These are phyloP conservation scores for Zoanthus gigantus DNA, from an alignment of 92 coral and sea anemone species.

Conservation along the genomic window DNA sequence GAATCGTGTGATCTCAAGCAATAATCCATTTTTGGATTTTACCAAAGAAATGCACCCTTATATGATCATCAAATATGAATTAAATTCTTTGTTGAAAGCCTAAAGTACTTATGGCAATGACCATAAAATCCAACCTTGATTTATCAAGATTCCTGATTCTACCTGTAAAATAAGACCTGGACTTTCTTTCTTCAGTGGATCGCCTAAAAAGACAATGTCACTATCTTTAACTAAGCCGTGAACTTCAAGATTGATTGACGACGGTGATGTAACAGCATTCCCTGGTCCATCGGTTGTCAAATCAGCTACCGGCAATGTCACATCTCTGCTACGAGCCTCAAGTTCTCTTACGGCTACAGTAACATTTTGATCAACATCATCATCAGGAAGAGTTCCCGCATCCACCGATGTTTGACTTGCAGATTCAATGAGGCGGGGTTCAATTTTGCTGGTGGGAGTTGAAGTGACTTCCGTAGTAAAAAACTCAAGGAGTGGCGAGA, in stretches of 20 bases:
- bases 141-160: neutral
- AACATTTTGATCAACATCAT: constrained; percentile 1
- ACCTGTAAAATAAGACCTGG: constrained; percentile 93
- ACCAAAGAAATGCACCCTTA: too few relatives aligned
- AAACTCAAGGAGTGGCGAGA: constrained; percentile 88
- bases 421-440: constrained; percentile 47
- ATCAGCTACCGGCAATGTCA: neutral
- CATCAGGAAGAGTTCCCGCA: constrained; percentile 30
- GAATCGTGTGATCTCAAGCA: too few relatives aligned
- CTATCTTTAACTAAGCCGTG: constrained; percentile 86
- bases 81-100: too few relatives aligned
- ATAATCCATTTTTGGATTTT: too few relatives aligned
- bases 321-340: neutral
- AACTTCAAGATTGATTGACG: constrained; percentile 66
- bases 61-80: too few relatives aligned
- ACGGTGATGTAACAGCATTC: constrained; percentile 6
- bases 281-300: neutral
- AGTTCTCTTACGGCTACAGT: neutral
- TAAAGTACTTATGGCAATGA: too few relatives aligned
- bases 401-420: constrained; percentile 78
- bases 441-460: neutral
- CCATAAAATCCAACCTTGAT: too few relatives aligned
- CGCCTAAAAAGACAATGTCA: constrained; percentile 88
- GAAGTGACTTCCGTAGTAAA: constrained; percentile 61
- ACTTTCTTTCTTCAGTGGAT: constrained; percentile 79